Evolutionary conservation across 2,113 vertebrate species (phyloP).

Genomic region (Chlorodrepanis virens): DNA sequence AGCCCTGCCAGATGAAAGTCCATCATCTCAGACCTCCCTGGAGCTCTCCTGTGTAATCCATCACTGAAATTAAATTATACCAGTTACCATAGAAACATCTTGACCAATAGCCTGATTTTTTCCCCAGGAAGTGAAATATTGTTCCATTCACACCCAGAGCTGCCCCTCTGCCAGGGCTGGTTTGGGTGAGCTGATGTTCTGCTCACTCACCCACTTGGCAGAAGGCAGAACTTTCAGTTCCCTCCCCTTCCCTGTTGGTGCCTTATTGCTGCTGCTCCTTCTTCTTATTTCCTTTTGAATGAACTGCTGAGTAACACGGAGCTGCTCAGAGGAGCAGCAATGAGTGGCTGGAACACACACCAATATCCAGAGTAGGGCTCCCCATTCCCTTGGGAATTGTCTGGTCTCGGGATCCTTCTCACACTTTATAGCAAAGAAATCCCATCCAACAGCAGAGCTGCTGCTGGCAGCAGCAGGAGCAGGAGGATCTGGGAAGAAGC

Average conservation of each 20-base stretch:
- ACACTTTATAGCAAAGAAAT: not conserved
- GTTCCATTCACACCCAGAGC: not conserved
- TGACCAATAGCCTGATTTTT: not conserved
- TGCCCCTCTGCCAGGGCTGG: not conserved
- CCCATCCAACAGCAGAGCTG: not conserved
- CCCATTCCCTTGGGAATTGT: not conserved
- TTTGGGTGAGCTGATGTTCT: not conserved
- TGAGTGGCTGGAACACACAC: not conserved
- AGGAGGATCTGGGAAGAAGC: not conserved
- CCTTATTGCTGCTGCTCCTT: not conserved
- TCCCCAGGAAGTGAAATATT: not conserved
- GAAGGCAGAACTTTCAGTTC: not conserved
- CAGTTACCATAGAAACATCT: constrained; percentile 47
- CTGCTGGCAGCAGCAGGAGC: not conserved
- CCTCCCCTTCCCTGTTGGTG: no score
- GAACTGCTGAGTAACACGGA: not conserved
- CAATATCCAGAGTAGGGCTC: accelerated
- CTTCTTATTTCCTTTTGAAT: not conserved
- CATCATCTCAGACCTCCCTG: not conserved
- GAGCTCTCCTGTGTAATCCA: not conserved
- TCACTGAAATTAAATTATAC: constrained; percentile 2
- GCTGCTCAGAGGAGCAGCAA: not conserved
- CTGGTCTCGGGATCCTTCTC: accelerated
- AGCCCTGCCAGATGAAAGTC: not conserved
- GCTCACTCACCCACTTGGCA: not conserved